Evolutionary conservation across 2,113 vertebrate genomes (phyloP), one percentile per base, ranked within the genome.

Genomic region (Cyanoliseus patagonus): DNA sequence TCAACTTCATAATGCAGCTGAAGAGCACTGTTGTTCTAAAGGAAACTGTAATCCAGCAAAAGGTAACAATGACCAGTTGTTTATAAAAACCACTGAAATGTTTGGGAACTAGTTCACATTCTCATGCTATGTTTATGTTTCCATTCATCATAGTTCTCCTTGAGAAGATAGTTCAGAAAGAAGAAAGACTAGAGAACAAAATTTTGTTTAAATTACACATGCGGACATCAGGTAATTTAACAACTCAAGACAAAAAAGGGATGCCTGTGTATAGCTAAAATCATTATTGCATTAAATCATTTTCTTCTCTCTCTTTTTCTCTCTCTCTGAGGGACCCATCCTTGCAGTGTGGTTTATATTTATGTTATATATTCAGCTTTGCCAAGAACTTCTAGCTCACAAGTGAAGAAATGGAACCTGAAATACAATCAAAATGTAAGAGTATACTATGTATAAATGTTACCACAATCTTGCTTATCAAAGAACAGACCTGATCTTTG

Each of bases 51-150:
- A 95, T 90, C 95, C 95, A 92, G 95, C 90, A 97, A 97, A 97
- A 98, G 97, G 97, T 98, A 98, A 98, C 95, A 97, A 96, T 89
- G 97, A 97, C 97, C 95, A 97, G 95, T 97, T 98, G 97, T 98
- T 98, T 98, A 98, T 98, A 97, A 96, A 95, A 97, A 89, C 96
- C 92, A 97, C 93, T 98, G 97, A 97, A 97, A 98, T 98, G 97
- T 98, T 98, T 98, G 97, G 97, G 97, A 98, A 97, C 96, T 82
- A 97, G 98, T 86, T 97, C 96, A 98, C 97, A 98, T 98, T 98
- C 97, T 97, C 97, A 97, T 97, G 94, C 96, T 95, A 57, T 98
- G 97, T 98, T 98, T 98, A 98, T 97, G 93, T 97, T 98, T 97
- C 97, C 97, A 98, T 98, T 98, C 97, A 98, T 98, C 97, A 98